These are phyloP conservation scores for Clostera curtula DNA, from an alignment of 2,888 invertebrate genomes.

Conservation along the genomic window DNA sequence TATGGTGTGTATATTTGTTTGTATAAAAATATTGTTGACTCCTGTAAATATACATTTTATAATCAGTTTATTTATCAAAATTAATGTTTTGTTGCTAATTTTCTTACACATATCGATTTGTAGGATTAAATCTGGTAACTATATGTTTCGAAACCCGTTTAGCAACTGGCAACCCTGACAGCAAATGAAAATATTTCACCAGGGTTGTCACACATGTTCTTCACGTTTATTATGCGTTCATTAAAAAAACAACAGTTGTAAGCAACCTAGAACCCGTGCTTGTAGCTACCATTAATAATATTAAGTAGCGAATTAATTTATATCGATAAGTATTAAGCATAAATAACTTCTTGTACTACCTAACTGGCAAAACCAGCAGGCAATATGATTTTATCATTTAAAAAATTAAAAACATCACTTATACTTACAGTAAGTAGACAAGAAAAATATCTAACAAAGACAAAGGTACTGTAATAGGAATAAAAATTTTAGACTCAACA, in stretches of 20 bases:
- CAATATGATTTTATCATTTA: constrained; percentile 55
- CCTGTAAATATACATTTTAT: constrained; percentile 6
- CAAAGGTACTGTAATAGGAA: constrained; percentile 69
- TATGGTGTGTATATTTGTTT: constrained; percentile 7
- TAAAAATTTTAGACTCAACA: constrained; percentile 63
- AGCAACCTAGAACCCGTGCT: constrained; percentile 58
- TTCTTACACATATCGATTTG: constrained; percentile 31
- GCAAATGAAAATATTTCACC: constrained; percentile 20
- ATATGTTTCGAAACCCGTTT: constrained; percentile 68
- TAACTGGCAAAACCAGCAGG: constrained; percentile 24
- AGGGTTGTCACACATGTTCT: constrained; percentile 36
- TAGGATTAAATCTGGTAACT: constrained; percentile 68
- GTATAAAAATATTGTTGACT: constrained; percentile 2
- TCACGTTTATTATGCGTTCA: constrained; percentile 18
- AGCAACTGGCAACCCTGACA: constrained; percentile 36
- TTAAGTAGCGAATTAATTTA: constrained; percentile 50
- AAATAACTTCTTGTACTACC: constrained; percentile 58
- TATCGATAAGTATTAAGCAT: constrained; percentile 33
- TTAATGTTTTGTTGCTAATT: constrained; percentile 32
- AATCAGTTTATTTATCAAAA: constrained; percentile 1
- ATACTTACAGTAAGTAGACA: constrained; percentile 43
- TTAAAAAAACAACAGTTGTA: constrained; percentile 33
- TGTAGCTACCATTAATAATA: constrained; percentile 39
- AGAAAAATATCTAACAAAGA: constrained; percentile 47
- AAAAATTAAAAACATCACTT: constrained; percentile 32